Evolutionary conservation across 2,888 invertebrate species (phyloP).

Genomic region (Stenichneumon culpator): DNA sequence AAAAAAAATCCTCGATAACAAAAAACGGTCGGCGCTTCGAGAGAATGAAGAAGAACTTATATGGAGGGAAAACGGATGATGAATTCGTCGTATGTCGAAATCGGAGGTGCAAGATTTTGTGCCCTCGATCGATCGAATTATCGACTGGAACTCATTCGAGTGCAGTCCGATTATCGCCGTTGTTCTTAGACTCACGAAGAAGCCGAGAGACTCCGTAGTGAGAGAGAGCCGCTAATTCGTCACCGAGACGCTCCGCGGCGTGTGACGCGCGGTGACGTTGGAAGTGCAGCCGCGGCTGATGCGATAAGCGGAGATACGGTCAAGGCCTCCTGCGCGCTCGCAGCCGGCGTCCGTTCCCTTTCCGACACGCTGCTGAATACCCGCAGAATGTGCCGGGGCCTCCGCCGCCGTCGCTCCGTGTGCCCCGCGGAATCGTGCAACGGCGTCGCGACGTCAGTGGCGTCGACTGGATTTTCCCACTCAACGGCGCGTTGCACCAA

Average conservation of each 20-base stretch:
- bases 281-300: conserved; percentile 80
- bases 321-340: conserved; percentile 81
- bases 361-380: conserved; percentile 79
- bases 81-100: neutral
- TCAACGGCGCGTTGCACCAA: conserved; percentile 41
- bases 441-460: conserved; percentile 66
- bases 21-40: neutral
- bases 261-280: conserved; percentile 76
- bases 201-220: conserved; percentile 15
- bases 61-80: neutral
- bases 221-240: conserved; percentile 61
- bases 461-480: conserved; percentile 51
- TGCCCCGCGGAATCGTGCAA: conserved; percentile 60
- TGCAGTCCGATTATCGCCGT: conserved; percentile 12
- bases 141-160: neutral
- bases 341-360: conserved; percentile 84
- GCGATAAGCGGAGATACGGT: conserved; percentile 85
- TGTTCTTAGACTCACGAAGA: conserved; percentile 6
- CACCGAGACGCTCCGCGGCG: conserved; percentile 70
- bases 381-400: conserved; percentile 70
- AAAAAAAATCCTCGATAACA: neutral
- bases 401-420: conserved; percentile 51
- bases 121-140: neutral
- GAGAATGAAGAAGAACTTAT: neutral
- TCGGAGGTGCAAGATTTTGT: conserved; percentile 4